A percentile compares a stretch with the other conserved stretches of the same genome.
phyloP scores from a whole-genome alignment of 1,140 invertebrate genomes.

The Drosophila funebris region DNA sequence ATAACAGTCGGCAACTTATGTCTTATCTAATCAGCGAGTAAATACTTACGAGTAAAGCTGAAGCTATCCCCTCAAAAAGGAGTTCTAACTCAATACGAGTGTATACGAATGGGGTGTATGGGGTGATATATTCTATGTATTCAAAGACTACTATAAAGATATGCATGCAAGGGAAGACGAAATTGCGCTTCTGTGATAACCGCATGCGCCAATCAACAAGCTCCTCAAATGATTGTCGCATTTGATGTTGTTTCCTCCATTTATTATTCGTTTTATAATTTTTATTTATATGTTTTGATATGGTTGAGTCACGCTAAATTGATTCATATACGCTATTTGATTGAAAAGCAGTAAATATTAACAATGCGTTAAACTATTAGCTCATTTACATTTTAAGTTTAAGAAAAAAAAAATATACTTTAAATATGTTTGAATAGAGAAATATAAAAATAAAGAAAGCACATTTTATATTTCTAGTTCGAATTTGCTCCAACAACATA shows the following conservation, averaged over 20 bases:
- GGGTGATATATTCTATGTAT: conserved; percentile 19
- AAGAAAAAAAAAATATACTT: background rate
- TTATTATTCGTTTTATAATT: conserved; percentile 27
- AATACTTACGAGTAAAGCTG: conserved; percentile 51
- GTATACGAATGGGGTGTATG: conserved; percentile 18
- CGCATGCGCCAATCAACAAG: conserved; percentile 31
- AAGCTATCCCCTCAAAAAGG: conserved; percentile 54
- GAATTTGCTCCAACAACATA: too few relatives aligned
- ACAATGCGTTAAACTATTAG: conserved; percentile 14
- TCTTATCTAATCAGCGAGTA: conserved; percentile 68
- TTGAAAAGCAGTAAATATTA: conserved; percentile 1
- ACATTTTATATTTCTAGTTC: too few relatives aligned
- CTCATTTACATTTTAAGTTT: conserved; percentile 23
- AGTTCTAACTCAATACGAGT: conserved; percentile 34
- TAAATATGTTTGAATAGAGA: background rate
- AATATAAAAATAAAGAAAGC: background rate
- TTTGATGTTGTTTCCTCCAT: conserved; percentile 17
- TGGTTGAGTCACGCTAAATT: conserved; percentile 53
- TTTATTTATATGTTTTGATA: conserved; percentile 12
- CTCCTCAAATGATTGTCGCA: conserved; percentile 48
- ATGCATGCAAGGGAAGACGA: background rate
- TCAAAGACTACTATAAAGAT: conserved; percentile 21
- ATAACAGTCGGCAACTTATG: conserved; percentile 38
- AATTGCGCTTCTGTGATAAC: conserved; percentile 39
- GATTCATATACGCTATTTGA: conserved; percentile 33